Evolutionary conservation across 2,888 invertebrate species (phyloP), one percentile per base, ranked within the genome.

Genomic region (Zaprionus lineosus): DNA sequence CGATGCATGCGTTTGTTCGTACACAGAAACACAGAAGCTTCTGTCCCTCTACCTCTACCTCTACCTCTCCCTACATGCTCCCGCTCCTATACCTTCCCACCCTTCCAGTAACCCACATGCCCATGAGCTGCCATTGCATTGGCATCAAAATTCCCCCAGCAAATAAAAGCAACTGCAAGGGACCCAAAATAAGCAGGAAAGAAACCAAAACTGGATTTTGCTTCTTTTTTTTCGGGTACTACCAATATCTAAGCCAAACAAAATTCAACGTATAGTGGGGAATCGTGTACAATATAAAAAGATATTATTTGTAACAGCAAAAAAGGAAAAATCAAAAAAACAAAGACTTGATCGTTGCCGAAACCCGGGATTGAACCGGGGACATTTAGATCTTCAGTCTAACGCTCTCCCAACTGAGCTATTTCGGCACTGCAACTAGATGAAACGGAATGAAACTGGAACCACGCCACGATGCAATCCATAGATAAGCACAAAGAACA

Each of bases 401-500:
- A 93, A 93, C 93, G 93, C 93, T 93, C 93, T 93, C 93, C 93
- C 93, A 93, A 93, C 93, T 94, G 93, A 94, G 93, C 93, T 94
- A 93, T 94, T 94, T 93, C 93, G 93, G 93, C 92, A 21, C 16
- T n/a, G n/a, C n/a, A n/a, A n/a, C n/a, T 12, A 1, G 2, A 31
- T 31, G 31, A 3, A 31, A 12, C 8, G 24, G 24, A n/a, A n/a
- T n/a, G 8, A 28, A 28, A 28, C 19, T 5, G 19, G 3, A 19
- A 19, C 3, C 3, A 19, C 5, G 19, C 19, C 3, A 19, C 5
- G 3, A 19, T 19, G 5, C 5, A 19, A 3, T 19, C 19, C 19
- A 19, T 3, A 19, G 3, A 19, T 19, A 19, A 19, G 19, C 19
- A 19, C 3, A 19, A 3, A 19, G n/a, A n/a, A n/a, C n/a, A n/a